Percentiles rank a stretch among this genome's conserved stretches.
Evolutionary conservation across 1,140 invertebrate genomes (phyloP).

Genomic region (Bombus soroeensis): DNA sequence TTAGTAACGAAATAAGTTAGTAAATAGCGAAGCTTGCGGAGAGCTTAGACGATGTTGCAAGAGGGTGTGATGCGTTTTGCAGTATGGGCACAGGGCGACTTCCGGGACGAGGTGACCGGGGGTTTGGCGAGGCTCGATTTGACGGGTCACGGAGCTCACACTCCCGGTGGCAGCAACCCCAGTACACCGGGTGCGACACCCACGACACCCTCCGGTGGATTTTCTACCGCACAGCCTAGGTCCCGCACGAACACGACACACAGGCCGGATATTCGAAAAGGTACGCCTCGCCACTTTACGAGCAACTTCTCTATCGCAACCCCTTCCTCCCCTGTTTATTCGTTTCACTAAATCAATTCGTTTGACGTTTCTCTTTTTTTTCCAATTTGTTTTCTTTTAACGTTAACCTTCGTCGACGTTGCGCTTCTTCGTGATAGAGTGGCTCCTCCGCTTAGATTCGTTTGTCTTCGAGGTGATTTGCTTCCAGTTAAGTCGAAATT

Average conservation of each 20-base stretch:
- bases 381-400: neutral
- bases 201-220: slow-evolving; percentile 85
- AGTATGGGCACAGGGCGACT: slow-evolving; percentile 94
- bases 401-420: neutral
- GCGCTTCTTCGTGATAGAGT: neutral
- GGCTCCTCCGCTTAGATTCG: neutral
- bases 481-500: neutral
- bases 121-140: slow-evolving; percentile 77
- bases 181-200: slow-evolving; percentile 85
- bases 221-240: slow-evolving; percentile 75
- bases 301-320: slow-evolving; percentile 24
- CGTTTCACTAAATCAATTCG: neutral
- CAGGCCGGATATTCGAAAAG: slow-evolving; percentile 77
- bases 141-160: slow-evolving; percentile 77
- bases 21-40: slow-evolving; percentile 32
- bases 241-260: slow-evolving; percentile 74
- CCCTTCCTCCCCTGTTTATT: neutral
- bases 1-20: slow-evolving; percentile 20
- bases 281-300: slow-evolving; percentile 62
- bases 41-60: slow-evolving; percentile 71
- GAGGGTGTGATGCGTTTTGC: slow-evolving; percentile 83
- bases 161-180: slow-evolving; percentile 82
- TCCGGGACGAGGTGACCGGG: slow-evolving; percentile 89
- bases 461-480: neutral
- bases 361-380: neutral